phyloP scores from a whole-genome alignment of 2,797 vertebrate genomes.

The Rachycentron canadum region DNA sequence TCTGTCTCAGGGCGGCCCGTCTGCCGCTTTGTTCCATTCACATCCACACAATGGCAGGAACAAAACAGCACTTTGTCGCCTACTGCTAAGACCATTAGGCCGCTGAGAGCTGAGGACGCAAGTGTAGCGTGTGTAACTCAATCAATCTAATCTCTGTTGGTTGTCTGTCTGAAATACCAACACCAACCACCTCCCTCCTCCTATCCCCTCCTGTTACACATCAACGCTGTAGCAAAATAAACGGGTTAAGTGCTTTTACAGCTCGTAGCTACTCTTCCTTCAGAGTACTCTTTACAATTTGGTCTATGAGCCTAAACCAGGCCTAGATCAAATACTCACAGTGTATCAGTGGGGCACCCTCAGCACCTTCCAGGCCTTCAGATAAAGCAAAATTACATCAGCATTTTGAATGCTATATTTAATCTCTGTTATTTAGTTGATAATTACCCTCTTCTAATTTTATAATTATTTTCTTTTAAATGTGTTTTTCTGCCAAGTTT shows the following conservation, averaged over 20 bases:
- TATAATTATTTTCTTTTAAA: no score
- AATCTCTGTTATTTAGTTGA: no score
- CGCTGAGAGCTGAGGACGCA: slow-evolving; percentile 62
- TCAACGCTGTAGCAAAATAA: slow-evolving; percentile 76
- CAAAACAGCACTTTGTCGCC: slow-evolving; percentile 82
- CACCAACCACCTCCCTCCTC: slow-evolving; percentile 1
- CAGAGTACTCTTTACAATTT: slow-evolving; percentile 43
- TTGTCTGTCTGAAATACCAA: slow-evolving; percentile 68
- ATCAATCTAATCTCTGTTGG: slow-evolving; percentile 80
- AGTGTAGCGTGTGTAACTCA: slow-evolving; percentile 83
- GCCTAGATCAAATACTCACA: slow-evolving; percentile 12
- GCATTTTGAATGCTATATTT: no score
- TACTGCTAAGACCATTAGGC: slow-evolving; percentile 78
- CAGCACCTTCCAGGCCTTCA: no score
- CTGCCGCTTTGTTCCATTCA: slow-evolving; percentile 65
- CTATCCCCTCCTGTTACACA: slow-evolving; percentile 64
- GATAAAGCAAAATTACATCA: no score
- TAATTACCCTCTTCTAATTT: no score
- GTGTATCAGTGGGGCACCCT: not conserved
- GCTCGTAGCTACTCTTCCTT: slow-evolving; percentile 56
- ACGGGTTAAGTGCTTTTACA: slow-evolving; percentile 73
- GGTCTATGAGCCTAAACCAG: slow-evolving; percentile 19
- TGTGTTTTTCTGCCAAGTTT: no score
- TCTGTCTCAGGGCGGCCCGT: slow-evolving; percentile 35
- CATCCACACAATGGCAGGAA: slow-evolving; percentile 71